phyloP scores from a whole-genome alignment of 2,888 invertebrate species.

The Acanthosepion lycidas region DNA sequence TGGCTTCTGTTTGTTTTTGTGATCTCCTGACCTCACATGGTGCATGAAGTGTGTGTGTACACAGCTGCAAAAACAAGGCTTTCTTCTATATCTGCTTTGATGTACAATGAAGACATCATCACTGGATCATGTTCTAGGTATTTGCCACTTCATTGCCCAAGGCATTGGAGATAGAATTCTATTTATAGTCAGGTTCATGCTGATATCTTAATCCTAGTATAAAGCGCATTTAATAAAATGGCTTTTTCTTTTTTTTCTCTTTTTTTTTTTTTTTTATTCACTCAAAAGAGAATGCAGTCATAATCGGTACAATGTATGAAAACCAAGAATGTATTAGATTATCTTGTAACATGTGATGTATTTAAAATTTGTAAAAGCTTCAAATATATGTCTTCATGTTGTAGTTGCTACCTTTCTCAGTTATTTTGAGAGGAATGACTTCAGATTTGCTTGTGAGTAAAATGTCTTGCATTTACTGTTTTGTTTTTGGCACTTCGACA shows the following conservation, averaged over 20 bases:
- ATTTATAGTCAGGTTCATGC: neutral
- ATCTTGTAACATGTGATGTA: neutral
- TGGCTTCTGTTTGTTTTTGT: neutral
- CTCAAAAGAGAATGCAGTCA: neutral
- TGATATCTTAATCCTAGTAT: too few species aligned
- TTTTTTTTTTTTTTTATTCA: neutral
- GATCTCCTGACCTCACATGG: neutral
- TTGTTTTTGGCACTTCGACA: too few species aligned
- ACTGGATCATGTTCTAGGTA: neutral
- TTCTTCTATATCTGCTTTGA: neutral
- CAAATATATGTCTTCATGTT: neutral
- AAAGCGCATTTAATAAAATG: too few species aligned
- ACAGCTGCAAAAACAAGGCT: neutral
- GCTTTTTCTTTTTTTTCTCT: neutral
- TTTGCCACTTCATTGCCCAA: neutral
- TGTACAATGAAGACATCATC: neutral
- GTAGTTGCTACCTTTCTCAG: neutral
- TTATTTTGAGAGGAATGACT: neutral
- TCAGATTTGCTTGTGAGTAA: too few species aligned
- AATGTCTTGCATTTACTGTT: too few species aligned
- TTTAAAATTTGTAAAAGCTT: neutral
- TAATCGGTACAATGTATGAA: neutral
- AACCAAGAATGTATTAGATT: neutral
- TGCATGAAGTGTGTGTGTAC: neutral
- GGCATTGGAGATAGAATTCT: neutral